These are phyloP conservation scores for Halictus quadricinctus DNA, from an alignment of 2,888 invertebrate species.

Conservation along the genomic window DNA sequence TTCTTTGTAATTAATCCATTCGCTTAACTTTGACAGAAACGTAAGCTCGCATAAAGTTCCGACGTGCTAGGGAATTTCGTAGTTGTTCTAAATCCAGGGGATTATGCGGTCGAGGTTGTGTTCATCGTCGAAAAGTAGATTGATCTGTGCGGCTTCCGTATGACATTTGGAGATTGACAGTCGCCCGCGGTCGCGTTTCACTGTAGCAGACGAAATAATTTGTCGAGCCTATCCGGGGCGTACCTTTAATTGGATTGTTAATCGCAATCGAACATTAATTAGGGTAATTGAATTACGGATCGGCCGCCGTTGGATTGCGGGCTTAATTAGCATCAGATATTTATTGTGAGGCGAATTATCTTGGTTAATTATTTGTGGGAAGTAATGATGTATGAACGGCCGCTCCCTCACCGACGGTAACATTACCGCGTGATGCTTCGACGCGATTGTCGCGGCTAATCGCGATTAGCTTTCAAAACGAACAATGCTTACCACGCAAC, in stretches of 20 bases:
- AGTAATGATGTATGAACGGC: conserved; percentile 54
- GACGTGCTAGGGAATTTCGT: not conserved
- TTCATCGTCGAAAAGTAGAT: not conserved
- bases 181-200: conserved; percentile 31
- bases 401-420: not conserved
- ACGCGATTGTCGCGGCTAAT: conserved; percentile 29
- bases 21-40: not conserved
- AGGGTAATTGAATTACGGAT: conserved; percentile 61
- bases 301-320: conserved; percentile 44
- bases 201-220: conserved; percentile 47
- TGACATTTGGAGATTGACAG: conserved; percentile 29
- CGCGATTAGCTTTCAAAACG: not conserved
- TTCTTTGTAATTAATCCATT: not conserved
- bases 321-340: conserved; percentile 60
- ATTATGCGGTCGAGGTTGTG: not conserved
- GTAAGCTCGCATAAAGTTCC: not conserved
- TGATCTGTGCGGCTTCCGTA: not conserved
- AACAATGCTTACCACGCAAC: not conserved
- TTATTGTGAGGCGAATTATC: conserved; percentile 58
- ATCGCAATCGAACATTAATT: conserved; percentile 60
- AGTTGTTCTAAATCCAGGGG: not conserved
- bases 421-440: conserved; percentile 23
- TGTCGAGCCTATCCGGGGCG: conserved; percentile 14
- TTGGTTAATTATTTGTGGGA: conserved; percentile 57
- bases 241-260: conserved; percentile 62